Percentiles rank a stretch among this genome's conserved stretches.
Evolutionary conservation across 2,888 invertebrate species (phyloP).

Genomic region (Rhamphomyia laevipes): DNA sequence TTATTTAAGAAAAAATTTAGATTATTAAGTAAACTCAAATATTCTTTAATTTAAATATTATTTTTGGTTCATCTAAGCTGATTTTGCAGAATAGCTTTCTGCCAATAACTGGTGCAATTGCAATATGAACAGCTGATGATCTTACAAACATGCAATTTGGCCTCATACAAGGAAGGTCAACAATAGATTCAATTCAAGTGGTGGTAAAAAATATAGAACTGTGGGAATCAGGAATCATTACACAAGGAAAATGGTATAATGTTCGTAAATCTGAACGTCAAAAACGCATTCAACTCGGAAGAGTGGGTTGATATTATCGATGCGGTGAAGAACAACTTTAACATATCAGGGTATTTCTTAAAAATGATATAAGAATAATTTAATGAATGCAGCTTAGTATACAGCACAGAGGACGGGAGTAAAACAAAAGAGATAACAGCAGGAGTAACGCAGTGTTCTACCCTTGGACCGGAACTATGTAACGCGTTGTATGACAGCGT

Average conservation of each 20-base stretch:
- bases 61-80: too few species aligned
- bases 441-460: not conserved
- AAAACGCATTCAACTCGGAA: not conserved
- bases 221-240: too few species aligned
- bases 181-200: conserved; percentile 1
- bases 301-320: not conserved
- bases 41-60: too few species aligned
- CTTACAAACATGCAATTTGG: not conserved
- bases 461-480: not conserved
- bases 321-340: not conserved
- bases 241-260: not conserved
- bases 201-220: not conserved
- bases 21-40: too few species aligned
- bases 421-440: not conserved
- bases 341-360: not conserved
- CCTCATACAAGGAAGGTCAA: conserved; percentile 6
- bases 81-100: too few species aligned
- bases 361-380: not conserved
- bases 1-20: too few species aligned
- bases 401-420: not conserved
- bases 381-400: not conserved
- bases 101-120: too few species aligned
- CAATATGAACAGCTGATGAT: too few species aligned
- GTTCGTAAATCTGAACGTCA: not conserved
- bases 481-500: not conserved